Evolutionary conservation across 92 coral and sea anemone species (phyloP).

Genomic region (Meandrina meandrites): DNA sequence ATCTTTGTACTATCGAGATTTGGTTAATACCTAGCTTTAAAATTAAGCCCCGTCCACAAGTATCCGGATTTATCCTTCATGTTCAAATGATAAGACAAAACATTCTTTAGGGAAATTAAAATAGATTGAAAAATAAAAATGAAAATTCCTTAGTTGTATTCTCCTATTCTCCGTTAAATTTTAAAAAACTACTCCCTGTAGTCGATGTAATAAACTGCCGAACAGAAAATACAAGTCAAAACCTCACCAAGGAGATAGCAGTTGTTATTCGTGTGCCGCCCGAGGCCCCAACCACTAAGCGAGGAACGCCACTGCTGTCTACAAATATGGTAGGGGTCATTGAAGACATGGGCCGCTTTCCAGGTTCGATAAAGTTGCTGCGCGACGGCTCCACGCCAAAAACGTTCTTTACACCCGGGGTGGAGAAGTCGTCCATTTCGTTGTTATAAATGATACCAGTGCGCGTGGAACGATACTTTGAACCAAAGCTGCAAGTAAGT

Average conservation of each 20-base stretch:
- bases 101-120: too few relatives aligned
- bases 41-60: too few relatives aligned
- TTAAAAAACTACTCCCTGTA: too few relatives aligned
- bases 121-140: neutral
- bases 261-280: slow-evolving; percentile 96
- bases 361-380: slow-evolving; percentile 78
- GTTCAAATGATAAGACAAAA: too few relatives aligned
- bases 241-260: slow-evolving; percentile 82
- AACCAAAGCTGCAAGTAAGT: slow-evolving; percentile 74
- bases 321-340: slow-evolving; percentile 81
- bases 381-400: slow-evolving; percentile 88
- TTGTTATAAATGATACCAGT: slow-evolving; percentile 91
- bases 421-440: slow-evolving; percentile 98
- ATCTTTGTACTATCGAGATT: too few relatives aligned
- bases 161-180: too few relatives aligned
- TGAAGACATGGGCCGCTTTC: slow-evolving; percentile 95
- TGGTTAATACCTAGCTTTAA: too few relatives aligned
- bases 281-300: slow-evolving; percentile 92
- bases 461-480: slow-evolving; percentile 73
- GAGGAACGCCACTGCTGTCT: slow-evolving; percentile 64
- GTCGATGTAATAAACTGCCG: too few relatives aligned
- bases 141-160: too few relatives aligned
- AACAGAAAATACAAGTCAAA: neutral
- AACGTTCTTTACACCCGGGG: slow-evolving; percentile 81
- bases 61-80: too few relatives aligned